A percentile compares a stretch with the other conserved stretches of the same genome.
Evolutionary conservation across 2,113 vertebrate genomes (phyloP).

Genomic region (Bufo bufo): DNA sequence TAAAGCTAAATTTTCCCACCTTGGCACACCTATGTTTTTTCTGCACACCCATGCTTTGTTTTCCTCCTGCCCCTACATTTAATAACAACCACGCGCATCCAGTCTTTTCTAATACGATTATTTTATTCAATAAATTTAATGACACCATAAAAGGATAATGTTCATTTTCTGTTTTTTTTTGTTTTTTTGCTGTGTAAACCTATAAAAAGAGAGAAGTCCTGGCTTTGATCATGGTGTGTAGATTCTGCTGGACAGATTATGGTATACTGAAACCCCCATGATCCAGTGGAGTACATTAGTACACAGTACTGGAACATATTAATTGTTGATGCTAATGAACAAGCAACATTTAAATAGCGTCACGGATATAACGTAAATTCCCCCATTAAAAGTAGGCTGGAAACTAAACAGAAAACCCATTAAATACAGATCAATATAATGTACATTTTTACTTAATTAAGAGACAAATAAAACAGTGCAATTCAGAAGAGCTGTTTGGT

Average conservation of each 20-base stretch:
- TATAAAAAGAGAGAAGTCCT: conserved; percentile 47
- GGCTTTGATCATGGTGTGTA: conserved; percentile 44
- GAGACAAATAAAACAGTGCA: conserved; percentile 67
- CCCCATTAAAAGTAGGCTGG: conserved; percentile 56
- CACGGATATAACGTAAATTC: conserved; percentile 47
- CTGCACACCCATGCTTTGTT: not conserved
- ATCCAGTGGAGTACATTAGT: conserved; percentile 67
- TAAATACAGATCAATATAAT: conserved; percentile 60
- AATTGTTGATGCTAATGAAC: conserved; percentile 7
- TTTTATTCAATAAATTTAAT: conserved; percentile 57
- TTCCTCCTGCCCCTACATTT: not conserved
- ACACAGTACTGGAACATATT: conserved; percentile 45
- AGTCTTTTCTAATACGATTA: conserved; percentile 45
- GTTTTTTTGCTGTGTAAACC: conserved; percentile 20
- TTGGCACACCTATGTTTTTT: too few species aligned
- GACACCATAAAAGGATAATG: conserved; percentile 38
- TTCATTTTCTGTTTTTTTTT: conserved; percentile 4
- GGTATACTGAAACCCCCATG: conserved; percentile 53
- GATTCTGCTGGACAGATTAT: conserved; percentile 44
- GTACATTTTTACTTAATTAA: conserved; percentile 56
- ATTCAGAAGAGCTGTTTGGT: conserved; percentile 68
- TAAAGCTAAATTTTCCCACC: too few species aligned
- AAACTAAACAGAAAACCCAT: conserved; percentile 67
- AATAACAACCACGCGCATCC: conserved; percentile 4
- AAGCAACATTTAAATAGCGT: conserved; percentile 48